Evolutionary conservation across 2,113 vertebrate genomes (phyloP).

Genomic region (Shinisaurus crocodilurus): DNA sequence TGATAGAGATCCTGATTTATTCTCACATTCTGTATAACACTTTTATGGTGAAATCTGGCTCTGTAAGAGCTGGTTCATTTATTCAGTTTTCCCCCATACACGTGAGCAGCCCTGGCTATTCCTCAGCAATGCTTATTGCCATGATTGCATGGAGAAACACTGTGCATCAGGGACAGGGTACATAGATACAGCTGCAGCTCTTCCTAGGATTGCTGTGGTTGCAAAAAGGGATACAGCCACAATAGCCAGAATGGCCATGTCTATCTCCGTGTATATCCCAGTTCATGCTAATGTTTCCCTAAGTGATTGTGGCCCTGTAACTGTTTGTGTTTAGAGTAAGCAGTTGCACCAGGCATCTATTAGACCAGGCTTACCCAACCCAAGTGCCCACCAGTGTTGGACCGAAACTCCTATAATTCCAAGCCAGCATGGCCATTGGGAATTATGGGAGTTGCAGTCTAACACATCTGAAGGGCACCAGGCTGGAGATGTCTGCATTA

Average conservation of each 20-base stretch:
- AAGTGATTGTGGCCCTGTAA: background rate
- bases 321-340: no score
- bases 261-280: background rate
- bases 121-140: background rate
- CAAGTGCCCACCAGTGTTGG: no score
- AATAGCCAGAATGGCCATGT: background rate
- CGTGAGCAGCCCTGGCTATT: background rate
- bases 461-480: no score
- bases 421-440: no score
- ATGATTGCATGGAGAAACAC: background rate
- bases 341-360: no score
- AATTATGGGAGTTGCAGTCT: no score
- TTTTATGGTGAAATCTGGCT: background rate
- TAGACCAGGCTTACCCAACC: no score
- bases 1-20: no score
- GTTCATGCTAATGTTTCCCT: background rate
- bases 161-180: background rate
- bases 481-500: no score
- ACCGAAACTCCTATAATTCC: no score
- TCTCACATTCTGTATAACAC: background rate
- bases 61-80: background rate
- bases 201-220: background rate
- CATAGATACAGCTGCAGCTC: background rate
- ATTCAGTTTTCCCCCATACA: background rate
- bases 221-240: background rate